Percentiles rank a stretch among this genome's conserved stretches.
These are phyloP conservation scores for Chloroclystis v-ata DNA, from an alignment of 2,888 invertebrate genomes.

Conservation along the genomic window DNA sequence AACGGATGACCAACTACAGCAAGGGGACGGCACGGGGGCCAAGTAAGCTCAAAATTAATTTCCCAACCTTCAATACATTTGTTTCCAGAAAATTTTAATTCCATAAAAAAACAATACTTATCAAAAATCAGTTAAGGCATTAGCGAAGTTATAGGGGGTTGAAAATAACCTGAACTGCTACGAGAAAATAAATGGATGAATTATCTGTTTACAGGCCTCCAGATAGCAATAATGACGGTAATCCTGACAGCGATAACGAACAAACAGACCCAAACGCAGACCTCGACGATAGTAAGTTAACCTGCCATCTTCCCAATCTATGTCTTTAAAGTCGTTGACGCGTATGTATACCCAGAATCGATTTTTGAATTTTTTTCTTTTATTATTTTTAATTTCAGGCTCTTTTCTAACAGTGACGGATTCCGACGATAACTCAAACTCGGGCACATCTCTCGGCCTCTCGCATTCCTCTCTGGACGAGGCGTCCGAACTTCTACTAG, in stretches of 20 bases:
- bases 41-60: slow-evolving; percentile 43
- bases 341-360: too few relatives aligned
- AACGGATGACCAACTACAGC: slow-evolving; percentile 46
- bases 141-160: too few relatives aligned
- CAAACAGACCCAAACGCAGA: slow-evolving; percentile 48
- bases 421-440: slow-evolving; percentile 45
- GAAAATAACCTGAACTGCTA: too few relatives aligned
- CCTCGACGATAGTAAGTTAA: slow-evolving; percentile 52
- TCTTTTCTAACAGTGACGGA: slow-evolving; percentile 42
- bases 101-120: too few relatives aligned
- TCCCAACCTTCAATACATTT: too few relatives aligned
- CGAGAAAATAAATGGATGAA: too few relatives aligned
- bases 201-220: background rate
- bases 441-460: slow-evolving; percentile 43
- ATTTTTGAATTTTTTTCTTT: too few relatives aligned
- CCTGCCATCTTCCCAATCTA: too few relatives aligned
- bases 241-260: slow-evolving; percentile 30
- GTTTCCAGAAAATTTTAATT: too few relatives aligned
- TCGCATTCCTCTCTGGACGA: slow-evolving; percentile 53
- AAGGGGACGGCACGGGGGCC: slow-evolving; percentile 61
- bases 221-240: slow-evolving; percentile 17
- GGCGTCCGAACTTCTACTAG: slow-evolving; percentile 49
- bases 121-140: too few relatives aligned
- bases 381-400: too few relatives aligned
- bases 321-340: too few relatives aligned